These are phyloP conservation scores for Vipera ursinii DNA, from an alignment of 2,797 vertebrate species.

Conservation along the genomic window DNA sequence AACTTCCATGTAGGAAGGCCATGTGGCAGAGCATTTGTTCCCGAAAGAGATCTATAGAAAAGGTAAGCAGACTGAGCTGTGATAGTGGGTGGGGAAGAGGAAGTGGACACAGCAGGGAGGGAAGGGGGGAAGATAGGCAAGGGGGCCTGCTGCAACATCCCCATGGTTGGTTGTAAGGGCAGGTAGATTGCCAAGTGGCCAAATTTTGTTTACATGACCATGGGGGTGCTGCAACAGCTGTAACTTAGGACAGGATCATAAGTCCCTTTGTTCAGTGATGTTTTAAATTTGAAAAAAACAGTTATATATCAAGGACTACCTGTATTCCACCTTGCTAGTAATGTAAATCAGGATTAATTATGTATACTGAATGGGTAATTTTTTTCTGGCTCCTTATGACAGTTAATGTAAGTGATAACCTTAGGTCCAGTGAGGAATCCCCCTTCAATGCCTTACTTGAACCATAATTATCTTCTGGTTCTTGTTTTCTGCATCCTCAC, in stretches of 20 bases:
- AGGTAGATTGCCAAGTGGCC: background rate
- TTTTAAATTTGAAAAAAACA: background rate
- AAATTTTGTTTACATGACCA: background rate
- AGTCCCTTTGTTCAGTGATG: background rate
- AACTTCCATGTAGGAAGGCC: background rate
- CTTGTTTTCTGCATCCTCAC: background rate
- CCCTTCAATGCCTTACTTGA: background rate
- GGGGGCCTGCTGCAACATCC: background rate
- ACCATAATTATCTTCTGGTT: background rate
- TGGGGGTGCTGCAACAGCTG: background rate
- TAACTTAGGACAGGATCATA: background rate
- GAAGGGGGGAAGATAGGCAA: background rate
- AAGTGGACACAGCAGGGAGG: background rate
- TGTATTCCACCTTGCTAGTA: background rate
- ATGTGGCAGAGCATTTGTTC: background rate
- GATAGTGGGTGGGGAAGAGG: background rate
- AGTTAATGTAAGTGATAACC: background rate
- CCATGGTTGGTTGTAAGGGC: background rate
- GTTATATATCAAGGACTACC: background rate
- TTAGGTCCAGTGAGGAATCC: background rate
- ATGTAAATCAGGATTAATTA: background rate
- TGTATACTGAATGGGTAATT: background rate
- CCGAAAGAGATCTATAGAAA: background rate
- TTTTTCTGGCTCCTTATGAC: background rate
- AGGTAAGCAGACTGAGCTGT: background rate